Evolutionary conservation across 1,140 invertebrate species (phyloP), one percentile per base, ranked within the genome.

Genomic region (Colletes latitarsis): DNA sequence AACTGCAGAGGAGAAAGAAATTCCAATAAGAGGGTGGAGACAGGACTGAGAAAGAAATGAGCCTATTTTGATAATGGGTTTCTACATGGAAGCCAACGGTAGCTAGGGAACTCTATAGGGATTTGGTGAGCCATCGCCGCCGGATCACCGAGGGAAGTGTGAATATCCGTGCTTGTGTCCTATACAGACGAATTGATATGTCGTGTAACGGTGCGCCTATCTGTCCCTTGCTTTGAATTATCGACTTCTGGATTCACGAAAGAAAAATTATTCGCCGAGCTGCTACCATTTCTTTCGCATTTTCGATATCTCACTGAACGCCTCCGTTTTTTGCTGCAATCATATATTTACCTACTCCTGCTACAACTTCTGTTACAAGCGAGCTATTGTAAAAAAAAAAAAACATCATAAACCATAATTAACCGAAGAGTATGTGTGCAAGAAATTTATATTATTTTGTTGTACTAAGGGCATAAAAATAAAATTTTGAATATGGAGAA

Each of bases 1-100:
- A 85, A 85, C 72, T 80, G 69, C 49, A 15, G 72, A 86, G 67
- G 76, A 76, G 73, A 85, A 87, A 88, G 86, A 88, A 88, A 88
- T 88, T 88, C 86, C 86, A 88, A 88, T 88, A 88, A 88, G 85
- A 88, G 79, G 85, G 83, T 88, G 86, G 87, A 88, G 80, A 87
- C 82, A 88, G 81, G 73, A 60, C 68, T 30, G 79, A 82, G 84
- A 91, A 92, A 92, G 90, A 92, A 92, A 92, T 88, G 83, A 90
- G 86, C 88, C 90, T 91, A 92, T 92, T 92, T 92, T 92, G 92
- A 92, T 92, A 92, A 92, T 92, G 89, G 89, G 78, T 86, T 77
- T 81, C 86, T 89, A 90, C 90, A 89, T 85, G 78, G 76, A 87
- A 87, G 84, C 82, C 88, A 89, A 83, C 88, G 85, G 68, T 89